These are phyloP conservation scores for Neuroterus valhalla DNA, from an alignment of 1,140 invertebrate species.

Conservation along the genomic window DNA sequence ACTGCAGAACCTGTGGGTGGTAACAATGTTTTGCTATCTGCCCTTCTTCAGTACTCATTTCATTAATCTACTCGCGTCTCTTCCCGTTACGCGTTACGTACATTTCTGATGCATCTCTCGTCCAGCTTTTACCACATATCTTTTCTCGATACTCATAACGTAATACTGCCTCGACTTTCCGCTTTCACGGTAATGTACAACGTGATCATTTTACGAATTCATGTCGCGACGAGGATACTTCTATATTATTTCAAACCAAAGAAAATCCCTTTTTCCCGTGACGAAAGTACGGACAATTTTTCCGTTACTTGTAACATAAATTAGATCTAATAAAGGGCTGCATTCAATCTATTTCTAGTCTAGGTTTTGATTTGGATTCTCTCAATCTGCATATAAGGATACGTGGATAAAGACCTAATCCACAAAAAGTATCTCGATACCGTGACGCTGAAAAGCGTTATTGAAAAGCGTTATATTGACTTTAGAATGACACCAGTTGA, in stretches of 20 bases:
- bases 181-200: slow-evolving; percentile 25
- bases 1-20: slow-evolving; percentile 17
- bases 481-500: too few species aligned
- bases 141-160: slow-evolving; percentile 24
- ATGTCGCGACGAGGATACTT: neutral
- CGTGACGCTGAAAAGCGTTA: too few species aligned
- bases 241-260: neutral
- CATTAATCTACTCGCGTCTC: slow-evolving; percentile 20
- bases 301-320: too few species aligned
- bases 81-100: slow-evolving; percentile 4
- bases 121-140: slow-evolving; percentile 4
- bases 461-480: too few species aligned
- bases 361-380: too few species aligned
- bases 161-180: slow-evolving; percentile 27
- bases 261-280: neutral
- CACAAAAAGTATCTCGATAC: too few species aligned
- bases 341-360: too few species aligned
- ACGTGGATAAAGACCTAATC: too few species aligned
- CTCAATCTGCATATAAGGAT: too few species aligned
- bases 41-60: slow-evolving; percentile 23
- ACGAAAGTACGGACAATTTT: too few species aligned
- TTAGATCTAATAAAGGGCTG: too few species aligned
- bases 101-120: neutral
- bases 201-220: slow-evolving; percentile 25
- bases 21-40: neutral